Base-by-base conservation (phyloP, 2,797 vertebrate species). In the Aldrovandia affinis region DNA sequence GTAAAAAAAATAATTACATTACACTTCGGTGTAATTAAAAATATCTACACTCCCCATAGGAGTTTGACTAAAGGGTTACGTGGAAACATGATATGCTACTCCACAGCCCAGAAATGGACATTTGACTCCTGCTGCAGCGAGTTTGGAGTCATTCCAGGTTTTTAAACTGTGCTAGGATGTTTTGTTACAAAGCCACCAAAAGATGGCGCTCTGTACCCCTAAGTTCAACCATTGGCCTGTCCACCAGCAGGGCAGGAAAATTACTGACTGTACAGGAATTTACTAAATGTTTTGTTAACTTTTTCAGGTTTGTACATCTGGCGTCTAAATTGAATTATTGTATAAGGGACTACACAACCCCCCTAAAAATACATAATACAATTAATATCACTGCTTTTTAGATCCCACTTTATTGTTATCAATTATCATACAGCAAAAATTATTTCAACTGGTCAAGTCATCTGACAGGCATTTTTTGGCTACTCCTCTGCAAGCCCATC, bases 391-490 rank as follows among this genome's bases (percentile, higher is more conserved):
- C 20, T 14, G 33, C 39, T 77, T 77, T 42, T 44, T 7, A 77
- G 22, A 22, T 77, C 15, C 83, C 28, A 52, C 33, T 80, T 81
- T 70, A 84, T 84, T 84, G 39, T 84, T 80, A 70, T 18, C 39
- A 77, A n/a, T 47, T 36, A 68, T 84, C 3, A 54, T 36, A 59
- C 47, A 70, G 30, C 30, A 54, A 42, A 57, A 44, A 70, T 28
- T 54, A 36, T n/a, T 50, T 25, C 83, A 25, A 28, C 22, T 61
- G 25, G 70, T 68, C 73, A 47, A 79, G 18, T 50, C 28, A 65
- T 44, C 59, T 47, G 59, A 36, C 20, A 85, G 75, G 86, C 85
- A 86, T 85, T 80, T 83, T 87, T 63, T 81, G n/a, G 54, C 52
- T 4, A 65, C 22, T 55, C 20, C 61, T 73, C 7, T 78, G 75